Evolutionary conservation across 2,888 invertebrate genomes (phyloP), one percentile per base, ranked within the genome.

Genomic region (Acleris literana): DNA sequence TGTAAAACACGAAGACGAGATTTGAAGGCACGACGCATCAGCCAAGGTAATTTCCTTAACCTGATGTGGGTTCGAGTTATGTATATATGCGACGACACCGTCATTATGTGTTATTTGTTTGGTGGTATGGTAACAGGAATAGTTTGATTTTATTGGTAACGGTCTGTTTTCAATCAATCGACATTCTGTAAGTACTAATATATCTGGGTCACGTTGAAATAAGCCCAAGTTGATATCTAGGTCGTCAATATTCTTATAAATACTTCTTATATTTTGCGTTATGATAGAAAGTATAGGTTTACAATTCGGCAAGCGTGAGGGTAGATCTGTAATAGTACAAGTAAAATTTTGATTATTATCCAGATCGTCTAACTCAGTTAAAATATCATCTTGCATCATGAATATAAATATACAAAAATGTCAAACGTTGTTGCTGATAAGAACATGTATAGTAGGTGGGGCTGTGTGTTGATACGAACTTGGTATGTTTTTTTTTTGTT

Each of bases 221-320:
- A 22, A 33, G 25, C 65, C 18, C 16, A 73, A 25, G 11, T 57
- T 68, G 1, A 68, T 25, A n/a, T 64, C 17, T n/a, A 71, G 62
- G 22, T 22, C 22, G 22, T 22, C 22, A 22, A 22, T 22, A 22
- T 22, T 22, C 22, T 22, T 22, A 22, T 69, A 65, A 22, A 72
- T 60, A 49, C 71, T 73, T 29, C 71, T 61, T n/a, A 72, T 71
- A 63, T 71, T 73, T 69, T 73, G 72, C 13, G 68, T 51, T 11
- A 71, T 51, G 13, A 70, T 61, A 18, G 68, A 70, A 5, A 57
- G 39, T 18, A 13, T 18, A 55, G 48, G n/a, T 22, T 22, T 22
- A 22, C 22, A 3, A 16, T 11, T 22, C 22, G 22, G 22, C 3
- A 22, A 22, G 22, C 3, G 22, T 22, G 22, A 22, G 3, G 22